A percentile compares a stretch with the other conserved stretches of the same genome.
Conservation (phyloP, 2,888 invertebrate genomes). For the Myopa tessellatipennis region DNA sequence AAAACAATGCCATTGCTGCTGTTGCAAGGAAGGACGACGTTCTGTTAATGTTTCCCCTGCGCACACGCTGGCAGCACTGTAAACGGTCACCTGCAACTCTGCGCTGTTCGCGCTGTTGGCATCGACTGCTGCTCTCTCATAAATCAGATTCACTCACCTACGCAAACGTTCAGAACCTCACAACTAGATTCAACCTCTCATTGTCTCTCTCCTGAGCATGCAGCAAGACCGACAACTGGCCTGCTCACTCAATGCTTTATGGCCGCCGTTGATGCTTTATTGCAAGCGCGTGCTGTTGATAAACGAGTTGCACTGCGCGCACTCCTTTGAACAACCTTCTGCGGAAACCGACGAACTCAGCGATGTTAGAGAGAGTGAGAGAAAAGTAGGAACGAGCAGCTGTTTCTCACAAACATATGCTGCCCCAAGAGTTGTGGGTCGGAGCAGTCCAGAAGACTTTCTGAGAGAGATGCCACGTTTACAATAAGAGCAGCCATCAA, state of each 20-base stretch:
- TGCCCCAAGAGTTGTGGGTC: constrained; percentile 41
- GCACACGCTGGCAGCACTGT: constrained; percentile 52
- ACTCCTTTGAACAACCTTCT: constrained; percentile 45
- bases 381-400: constrained; percentile 51
- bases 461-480: not conserved
- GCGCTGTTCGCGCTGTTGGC: constrained; percentile 39
- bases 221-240: constrained; percentile 38
- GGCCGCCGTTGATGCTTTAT: constrained; percentile 68
- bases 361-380: not conserved
- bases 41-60: constrained; percentile 19
- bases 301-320: constrained; percentile 40
- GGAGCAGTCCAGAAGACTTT: constrained; percentile 40
- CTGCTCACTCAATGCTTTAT: constrained; percentile 66
- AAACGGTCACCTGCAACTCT: constrained; percentile 34
- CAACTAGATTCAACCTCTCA: constrained; percentile 16
- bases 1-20: constrained; percentile 61
- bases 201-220: constrained; percentile 44
- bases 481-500: constrained; percentile 48
- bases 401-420: constrained; percentile 60
- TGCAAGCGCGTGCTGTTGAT: constrained; percentile 54
- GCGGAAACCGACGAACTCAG: not conserved
- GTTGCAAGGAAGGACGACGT: constrained; percentile 15
- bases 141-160: constrained; percentile 53
- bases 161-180: constrained; percentile 8
- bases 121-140: constrained; percentile 45